Evolutionary conservation across 2,113 vertebrate species (phyloP).

Genomic region (Osmerus eperlanus): DNA sequence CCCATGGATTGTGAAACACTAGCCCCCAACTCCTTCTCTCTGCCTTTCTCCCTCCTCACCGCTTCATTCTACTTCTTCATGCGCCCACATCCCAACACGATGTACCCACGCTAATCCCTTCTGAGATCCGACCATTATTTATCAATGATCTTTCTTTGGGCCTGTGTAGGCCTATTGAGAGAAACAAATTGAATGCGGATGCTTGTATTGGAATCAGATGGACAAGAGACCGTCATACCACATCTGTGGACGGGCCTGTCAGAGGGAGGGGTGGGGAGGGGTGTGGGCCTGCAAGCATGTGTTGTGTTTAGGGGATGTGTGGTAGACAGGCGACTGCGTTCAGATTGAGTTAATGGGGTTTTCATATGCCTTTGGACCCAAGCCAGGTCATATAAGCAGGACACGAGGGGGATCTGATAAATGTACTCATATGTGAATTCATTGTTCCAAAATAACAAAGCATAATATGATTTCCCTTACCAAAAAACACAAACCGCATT

Average conservation of each 20-base stretch:
- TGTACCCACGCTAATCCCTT: conserved; percentile 2
- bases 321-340: background rate
- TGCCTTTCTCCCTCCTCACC: background rate
- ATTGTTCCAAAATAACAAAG: conserved; percentile 25
- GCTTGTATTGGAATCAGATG: conserved; percentile 32
- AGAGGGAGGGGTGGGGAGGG: background rate
- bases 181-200: conserved; percentile 18
- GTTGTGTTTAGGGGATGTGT: conserved; percentile 18
- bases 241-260: conserved; percentile 19
- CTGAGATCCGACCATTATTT: background rate
- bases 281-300: background rate
- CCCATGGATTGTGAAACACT: background rate
- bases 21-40: background rate
- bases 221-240: conserved; percentile 20
- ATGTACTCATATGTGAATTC: conserved; percentile 26
- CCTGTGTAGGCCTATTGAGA: background rate
- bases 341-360: conserved; percentile 4
- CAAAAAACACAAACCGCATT: conserved; percentile 33
- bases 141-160: conserved; percentile 1
- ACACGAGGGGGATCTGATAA: background rate
- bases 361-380: conserved; percentile 13
- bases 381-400: conserved; percentile 22
- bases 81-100: background rate
- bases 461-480: conserved; percentile 13
- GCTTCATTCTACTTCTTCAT: background rate